Base-by-base conservation (phyloP, 2,113 vertebrate genomes). In the Entelurus aequoreus region DNA sequence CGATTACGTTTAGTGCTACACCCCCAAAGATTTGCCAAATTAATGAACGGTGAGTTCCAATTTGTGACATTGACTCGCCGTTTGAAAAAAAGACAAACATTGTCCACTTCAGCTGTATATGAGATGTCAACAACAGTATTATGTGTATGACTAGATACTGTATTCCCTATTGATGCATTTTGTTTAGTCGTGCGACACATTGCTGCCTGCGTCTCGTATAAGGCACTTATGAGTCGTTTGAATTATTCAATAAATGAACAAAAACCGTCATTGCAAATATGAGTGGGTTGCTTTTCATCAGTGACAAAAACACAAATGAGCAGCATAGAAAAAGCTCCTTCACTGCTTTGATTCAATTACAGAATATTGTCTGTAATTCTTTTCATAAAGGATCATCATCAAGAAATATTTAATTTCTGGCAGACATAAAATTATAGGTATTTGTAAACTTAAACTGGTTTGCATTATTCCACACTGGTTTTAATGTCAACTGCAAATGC, bases 51-150 rank as follows among this genome's bases (percentile, higher is more conserved):
- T 51, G 56, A 62, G 63, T 61, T 74, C 62, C 48, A 42, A 66
- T 71, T 69, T 71, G 57, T 71, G 81, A 78, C 21, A 54, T 80
- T 77, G 68, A 69, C 72, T 76, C 69, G 72, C 69, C 72, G 79
- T 80, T 73, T 50, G 40, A 16, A 15, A 8, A 42, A 73, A 68
- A 64, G 60, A 63, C 57, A 75, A 54, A 54, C 74, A 71, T 72
- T 68, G 65, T 84, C 71, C 82, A 86, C 82, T 84, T 69, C 65
- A 76, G 68, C 72, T 78, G 80, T 87, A 78, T 78, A 83, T 77
- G 79, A 76, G 72, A 84, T 82, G 77, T 86, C 79, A 81, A 76
- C 70, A 78, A 82, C 83, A 85, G 86, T 87, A 84, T 88, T 88
- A 80, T 64, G 65, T 85, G 77, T 74, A 72, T 85, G 82, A 75